Evolutionary conservation across 1,140 invertebrate species (phyloP), one percentile per base, ranked within the genome.

Genomic region (Ceratitis capitata): DNA sequence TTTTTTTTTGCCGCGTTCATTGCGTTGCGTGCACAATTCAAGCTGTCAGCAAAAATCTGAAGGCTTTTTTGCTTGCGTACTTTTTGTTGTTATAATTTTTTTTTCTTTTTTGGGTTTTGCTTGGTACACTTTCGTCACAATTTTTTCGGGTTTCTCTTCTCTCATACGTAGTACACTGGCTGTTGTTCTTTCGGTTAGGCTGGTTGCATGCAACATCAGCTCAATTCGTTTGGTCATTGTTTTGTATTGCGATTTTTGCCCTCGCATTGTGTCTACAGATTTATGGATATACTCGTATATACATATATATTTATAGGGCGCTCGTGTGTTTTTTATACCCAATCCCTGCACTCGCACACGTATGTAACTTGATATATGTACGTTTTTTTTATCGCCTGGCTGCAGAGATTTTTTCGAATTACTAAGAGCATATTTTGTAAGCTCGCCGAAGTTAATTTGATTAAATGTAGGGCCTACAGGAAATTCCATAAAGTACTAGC

Each of bases 371-470:
- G n/a, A 45, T 45, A 78, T 45, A 19, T 23, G 19, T 1, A 47
- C 14, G 42, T 45, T 78, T 78, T 78, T n/a, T n/a, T n/a, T n/a
- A n/a, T n/a, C 39, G 9, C 42, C 4, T 4, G 42, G 10, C 7
- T 78, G 39, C 39, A 42, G 42, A 45, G 69, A 42, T 78, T 78
- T 78, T 78, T 47, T 45, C 14, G 35, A 42, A 69, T 69, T 32
- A 69, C 64, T 19, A 69, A 26, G 35, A 45, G 69, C 69, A 78
- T 78, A 78, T 74, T 74, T 74, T 74, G 32, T 74, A 42, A 39
- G 69, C 39, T 78, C n/a, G 26, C 69, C 16, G 69, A 78, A 45
- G 69, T 78, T 78, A 78, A 78, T 78, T 78, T 78, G 69, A 78
- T 78, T 78, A 78, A 42, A 23, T 78, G 19, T 78, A 23, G 69